Evolutionary conservation across 2,888 invertebrate genomes (phyloP).

Genomic region (Gymnosoma rotundatum): DNA sequence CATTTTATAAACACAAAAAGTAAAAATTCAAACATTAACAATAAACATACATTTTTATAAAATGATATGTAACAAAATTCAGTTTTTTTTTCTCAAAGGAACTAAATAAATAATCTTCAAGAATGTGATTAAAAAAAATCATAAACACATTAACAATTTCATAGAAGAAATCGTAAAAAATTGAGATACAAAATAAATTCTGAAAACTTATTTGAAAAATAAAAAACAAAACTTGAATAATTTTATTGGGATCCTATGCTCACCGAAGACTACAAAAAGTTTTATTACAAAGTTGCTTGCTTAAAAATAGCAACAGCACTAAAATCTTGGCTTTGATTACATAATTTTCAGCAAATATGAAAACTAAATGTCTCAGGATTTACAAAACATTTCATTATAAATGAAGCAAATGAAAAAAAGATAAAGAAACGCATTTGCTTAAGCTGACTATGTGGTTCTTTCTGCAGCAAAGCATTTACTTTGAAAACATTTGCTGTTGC

Average conservation of each 20-base stretch:
- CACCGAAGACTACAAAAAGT: too few relatives aligned
- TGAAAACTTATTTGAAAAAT: constrained; percentile 46
- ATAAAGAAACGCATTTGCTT: too few relatives aligned
- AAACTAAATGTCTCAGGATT: too few relatives aligned
- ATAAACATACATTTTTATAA: constrained; percentile 67
- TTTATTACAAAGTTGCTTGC: too few relatives aligned
- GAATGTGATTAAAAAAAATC: constrained; percentile 9
- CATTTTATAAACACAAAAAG: constrained; percentile 50
- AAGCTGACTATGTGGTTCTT: too few relatives aligned
- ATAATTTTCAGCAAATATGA: too few relatives aligned
- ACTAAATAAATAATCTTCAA: constrained; percentile 46
- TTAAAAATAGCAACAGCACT: too few relatives aligned
- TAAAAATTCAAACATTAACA: constrained; percentile 35
- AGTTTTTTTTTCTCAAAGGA: constrained; percentile 49
- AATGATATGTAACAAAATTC: constrained; percentile 57
- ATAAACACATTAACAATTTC: constrained; percentile 58
- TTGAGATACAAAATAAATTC: constrained; percentile 55
- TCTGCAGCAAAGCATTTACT: too few relatives aligned
- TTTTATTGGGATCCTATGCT: background rate
- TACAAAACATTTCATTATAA: too few relatives aligned
- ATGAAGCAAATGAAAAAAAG: too few relatives aligned
- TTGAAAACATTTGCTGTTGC: too few relatives aligned
- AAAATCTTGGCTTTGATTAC: too few relatives aligned
- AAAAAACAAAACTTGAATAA: background rate
- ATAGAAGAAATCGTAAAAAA: constrained; percentile 45